Evolutionary conservation across 2,113 vertebrate species (phyloP).

Genomic region (Elgaria multicarinata): DNA sequence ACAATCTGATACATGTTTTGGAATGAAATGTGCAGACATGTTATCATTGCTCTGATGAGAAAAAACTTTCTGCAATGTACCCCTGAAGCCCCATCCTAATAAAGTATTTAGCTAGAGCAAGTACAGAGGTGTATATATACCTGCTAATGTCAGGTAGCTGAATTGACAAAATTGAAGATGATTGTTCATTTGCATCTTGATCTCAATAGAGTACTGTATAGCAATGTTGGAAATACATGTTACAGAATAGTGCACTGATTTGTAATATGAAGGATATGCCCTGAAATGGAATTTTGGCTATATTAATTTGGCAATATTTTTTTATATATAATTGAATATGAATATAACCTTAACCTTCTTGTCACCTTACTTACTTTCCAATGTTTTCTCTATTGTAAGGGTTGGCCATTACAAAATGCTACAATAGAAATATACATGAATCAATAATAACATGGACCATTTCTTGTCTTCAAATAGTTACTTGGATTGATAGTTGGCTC

Average conservation of each 20-base stretch:
- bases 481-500: background rate
- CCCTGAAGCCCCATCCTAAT: too few relatives aligned
- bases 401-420: background rate
- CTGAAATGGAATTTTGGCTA: background rate
- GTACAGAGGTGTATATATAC: background rate
- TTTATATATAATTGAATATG: too few relatives aligned
- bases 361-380: background rate
- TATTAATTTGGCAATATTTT: background rate
- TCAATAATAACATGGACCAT: background rate
- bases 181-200: background rate
- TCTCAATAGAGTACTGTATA: background rate
- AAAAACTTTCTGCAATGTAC: background rate
- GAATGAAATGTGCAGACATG: background rate
- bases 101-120: background rate
- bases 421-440: background rate
- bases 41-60: background rate
- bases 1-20: background rate
- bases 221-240: background rate
- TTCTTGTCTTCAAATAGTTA: background rate
- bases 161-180: too few relatives aligned
- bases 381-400: background rate
- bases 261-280: background rate
- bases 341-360: background rate
- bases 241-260: background rate
- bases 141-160: background rate